A percentile compares a stretch with the other conserved stretches of the same genome.
Evolutionary conservation across 2,888 invertebrate genomes (phyloP).

Genomic region (Agrilus mali): DNA sequence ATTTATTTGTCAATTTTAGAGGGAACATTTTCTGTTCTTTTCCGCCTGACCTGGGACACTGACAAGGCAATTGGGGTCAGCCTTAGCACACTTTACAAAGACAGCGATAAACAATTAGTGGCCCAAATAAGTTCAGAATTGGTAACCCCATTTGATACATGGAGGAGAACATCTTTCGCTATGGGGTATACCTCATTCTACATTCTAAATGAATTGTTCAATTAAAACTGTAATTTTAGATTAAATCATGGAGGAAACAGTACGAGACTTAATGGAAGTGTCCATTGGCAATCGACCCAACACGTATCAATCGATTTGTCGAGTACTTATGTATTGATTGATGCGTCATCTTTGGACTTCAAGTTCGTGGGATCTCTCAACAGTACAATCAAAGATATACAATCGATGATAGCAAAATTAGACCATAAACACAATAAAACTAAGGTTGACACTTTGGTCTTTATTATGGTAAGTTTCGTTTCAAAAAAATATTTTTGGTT

Average conservation of each 20-base stretch:
- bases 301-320: slow-evolving; percentile 41
- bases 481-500: no score
- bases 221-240: no score
- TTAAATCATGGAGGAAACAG: slow-evolving; percentile 38
- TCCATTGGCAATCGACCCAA: slow-evolving; percentile 49
- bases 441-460: slow-evolving; percentile 38
- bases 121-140: slow-evolving; percentile 35
- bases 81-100: slow-evolving; percentile 47
- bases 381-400: slow-evolving; percentile 46
- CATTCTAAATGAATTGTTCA: no score
- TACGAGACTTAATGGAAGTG: slow-evolving; percentile 39
- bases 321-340: slow-evolving; percentile 34
- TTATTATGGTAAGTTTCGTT: slow-evolving; percentile 37
- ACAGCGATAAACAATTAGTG: slow-evolving; percentile 36
- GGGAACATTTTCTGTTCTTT: slow-evolving; percentile 35
- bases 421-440: slow-evolving; percentile 41
- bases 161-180: slow-evolving; percentile 40
- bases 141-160: slow-evolving; percentile 44
- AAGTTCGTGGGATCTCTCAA: slow-evolving; percentile 40
- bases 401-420: slow-evolving; percentile 41
- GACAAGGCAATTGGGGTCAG: slow-evolving; percentile 47
- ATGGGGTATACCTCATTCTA: no score
- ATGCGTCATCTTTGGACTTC: slow-evolving; percentile 32
- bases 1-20: slow-evolving; percentile 21
- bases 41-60: slow-evolving; percentile 57